Percentiles rank a stretch among this genome's conserved stretches.
Evolutionary conservation across 1,140 invertebrate genomes (phyloP).

Genomic region (Plutomurus gul): DNA sequence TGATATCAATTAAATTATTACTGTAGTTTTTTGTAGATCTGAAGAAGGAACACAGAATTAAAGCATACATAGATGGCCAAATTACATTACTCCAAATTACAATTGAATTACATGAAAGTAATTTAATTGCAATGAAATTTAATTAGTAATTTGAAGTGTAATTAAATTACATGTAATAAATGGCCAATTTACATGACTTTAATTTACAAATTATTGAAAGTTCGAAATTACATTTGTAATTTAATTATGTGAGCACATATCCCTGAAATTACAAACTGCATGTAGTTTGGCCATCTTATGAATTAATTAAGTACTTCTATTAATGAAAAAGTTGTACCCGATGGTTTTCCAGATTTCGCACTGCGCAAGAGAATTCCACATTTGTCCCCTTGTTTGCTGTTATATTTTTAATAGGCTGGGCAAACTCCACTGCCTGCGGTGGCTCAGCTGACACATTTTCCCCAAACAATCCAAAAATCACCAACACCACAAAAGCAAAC

Average conservation of each 20-base stretch:
- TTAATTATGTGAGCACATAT: too few relatives aligned
- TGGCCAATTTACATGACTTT: too few relatives aligned
- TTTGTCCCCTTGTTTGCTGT: slow-evolving; percentile 1
- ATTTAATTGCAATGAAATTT: neutral
- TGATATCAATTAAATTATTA: too few relatives aligned
- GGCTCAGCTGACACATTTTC: neutral
- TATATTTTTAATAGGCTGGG: slow-evolving; percentile 37
- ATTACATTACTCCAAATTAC: neutral
- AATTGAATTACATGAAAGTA: neutral
- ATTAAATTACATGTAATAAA: too few relatives aligned
- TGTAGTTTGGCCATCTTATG: too few relatives aligned
- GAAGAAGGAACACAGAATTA: neutral
- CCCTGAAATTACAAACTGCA: too few relatives aligned
- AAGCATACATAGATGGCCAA: neutral
- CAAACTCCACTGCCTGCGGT: neutral
- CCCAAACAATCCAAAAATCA: neutral
- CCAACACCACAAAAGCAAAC: neutral
- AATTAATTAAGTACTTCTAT: too few relatives aligned
- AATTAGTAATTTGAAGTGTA: too few relatives aligned
- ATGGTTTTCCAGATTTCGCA: slow-evolving; percentile 29
- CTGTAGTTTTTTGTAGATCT: neutral
- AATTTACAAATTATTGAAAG: too few relatives aligned
- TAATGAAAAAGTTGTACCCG: too few relatives aligned
- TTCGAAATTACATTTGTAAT: too few relatives aligned
- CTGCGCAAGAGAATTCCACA: slow-evolving; percentile 31